A percentile compares a stretch with the other conserved stretches of the same genome.
Evolutionary conservation across 1,140 invertebrate species (phyloP).

Genomic region (Solenopsis invicta): DNA sequence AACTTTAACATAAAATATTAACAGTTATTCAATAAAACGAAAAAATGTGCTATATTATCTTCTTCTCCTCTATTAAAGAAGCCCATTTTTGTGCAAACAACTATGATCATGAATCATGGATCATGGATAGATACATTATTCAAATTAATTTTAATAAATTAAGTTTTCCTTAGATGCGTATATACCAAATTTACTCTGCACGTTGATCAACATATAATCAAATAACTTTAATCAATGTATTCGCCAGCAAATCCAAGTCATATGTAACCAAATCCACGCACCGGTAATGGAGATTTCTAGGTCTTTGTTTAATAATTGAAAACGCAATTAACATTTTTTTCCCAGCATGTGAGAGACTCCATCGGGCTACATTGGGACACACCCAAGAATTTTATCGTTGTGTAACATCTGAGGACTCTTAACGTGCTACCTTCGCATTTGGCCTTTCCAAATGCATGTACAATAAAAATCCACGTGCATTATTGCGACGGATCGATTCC

Average conservation of each 20-base stretch:
- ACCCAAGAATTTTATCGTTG: conserved; percentile 83
- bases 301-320: conserved; percentile 7
- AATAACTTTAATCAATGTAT: conserved; percentile 9
- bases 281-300: background rate
- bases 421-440: conserved; percentile 22
- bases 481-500: background rate
- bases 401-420: conserved; percentile 44
- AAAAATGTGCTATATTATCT: too few species aligned
- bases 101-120: too few species aligned
- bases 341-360: conserved; percentile 52
- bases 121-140: too few species aligned
- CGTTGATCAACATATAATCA: conserved; percentile 19
- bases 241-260: background rate
- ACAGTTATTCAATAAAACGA: too few species aligned
- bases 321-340: conserved; percentile 55
- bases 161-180: too few species aligned
- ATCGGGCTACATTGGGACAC: conserved; percentile 73
- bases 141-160: too few species aligned
- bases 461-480: conserved; percentile 3
- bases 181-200: background rate
- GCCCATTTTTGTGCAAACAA: too few species aligned
- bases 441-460: conserved; percentile 7
- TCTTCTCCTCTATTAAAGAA: too few species aligned
- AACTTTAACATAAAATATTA: too few species aligned
- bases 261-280: background rate